phyloP scores from a whole-genome alignment of 2,888 invertebrate genomes.

The Pristionchus entomophagus region DNA sequence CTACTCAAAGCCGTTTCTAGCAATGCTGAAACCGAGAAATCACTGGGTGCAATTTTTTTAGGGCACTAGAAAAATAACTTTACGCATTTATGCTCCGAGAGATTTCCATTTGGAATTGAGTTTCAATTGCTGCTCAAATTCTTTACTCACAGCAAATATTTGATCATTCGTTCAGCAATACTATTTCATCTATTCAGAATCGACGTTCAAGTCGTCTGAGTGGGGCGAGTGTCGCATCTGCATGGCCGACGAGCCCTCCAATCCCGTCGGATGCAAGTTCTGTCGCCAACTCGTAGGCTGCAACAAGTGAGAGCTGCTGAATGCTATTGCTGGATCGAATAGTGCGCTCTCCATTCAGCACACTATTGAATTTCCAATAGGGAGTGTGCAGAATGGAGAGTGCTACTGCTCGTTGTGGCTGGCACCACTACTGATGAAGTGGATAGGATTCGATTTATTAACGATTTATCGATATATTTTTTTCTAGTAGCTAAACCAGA shows the following conservation, averaged over 20 bases:
- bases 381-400: too few species aligned
- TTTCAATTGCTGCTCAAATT: background rate
- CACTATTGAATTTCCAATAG: too few species aligned
- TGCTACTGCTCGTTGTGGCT: too few species aligned
- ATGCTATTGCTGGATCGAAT: background rate
- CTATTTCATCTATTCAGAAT: background rate
- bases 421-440: too few species aligned
- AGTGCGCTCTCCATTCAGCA: too few species aligned
- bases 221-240: slow-evolving; percentile 43
- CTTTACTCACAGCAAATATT: background rate
- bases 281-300: slow-evolving; percentile 33
- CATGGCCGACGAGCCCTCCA: slow-evolving; percentile 19
- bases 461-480: too few species aligned
- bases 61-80: background rate
- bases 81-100: too few species aligned
- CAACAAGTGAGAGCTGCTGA: slow-evolving; percentile 26
- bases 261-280: slow-evolving; percentile 29
- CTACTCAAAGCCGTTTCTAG: too few species aligned
- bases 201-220: slow-evolving; percentile 19
- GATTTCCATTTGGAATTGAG: background rate
- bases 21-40: too few species aligned
- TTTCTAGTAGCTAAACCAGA: too few species aligned
- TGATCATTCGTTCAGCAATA: background rate
- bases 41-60: too few species aligned
- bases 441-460: too few species aligned